phyloP scores from a whole-genome alignment of 2,888 invertebrate genomes.

The Lithosia quadra region DNA sequence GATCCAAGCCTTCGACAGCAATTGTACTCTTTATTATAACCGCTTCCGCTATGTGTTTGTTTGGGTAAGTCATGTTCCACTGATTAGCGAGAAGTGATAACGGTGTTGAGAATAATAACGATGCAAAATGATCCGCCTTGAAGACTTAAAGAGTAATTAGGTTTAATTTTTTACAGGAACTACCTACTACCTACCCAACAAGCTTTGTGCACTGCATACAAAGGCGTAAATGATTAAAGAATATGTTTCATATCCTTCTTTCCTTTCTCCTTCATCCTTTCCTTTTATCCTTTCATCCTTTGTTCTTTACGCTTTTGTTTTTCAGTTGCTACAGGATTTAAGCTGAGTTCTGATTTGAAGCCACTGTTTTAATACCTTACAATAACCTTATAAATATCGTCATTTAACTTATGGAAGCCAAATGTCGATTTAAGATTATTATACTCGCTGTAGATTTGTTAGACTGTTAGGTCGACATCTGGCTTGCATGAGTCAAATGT shows the following conservation, averaged over 20 bases:
- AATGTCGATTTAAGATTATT: background rate
- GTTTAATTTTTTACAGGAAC: background rate
- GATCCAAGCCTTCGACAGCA: conserved; percentile 39
- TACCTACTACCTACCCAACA: background rate
- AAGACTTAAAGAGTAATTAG: background rate
- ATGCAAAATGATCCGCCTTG: conserved; percentile 14
- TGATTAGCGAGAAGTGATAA: conserved; percentile 44
- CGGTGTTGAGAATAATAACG: conserved; percentile 18
- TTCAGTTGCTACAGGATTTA: no score
- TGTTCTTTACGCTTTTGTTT: background rate
- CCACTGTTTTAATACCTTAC: no score
- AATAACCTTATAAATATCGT: no score
- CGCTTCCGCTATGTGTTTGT: conserved; percentile 42
- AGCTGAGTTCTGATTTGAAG: no score
- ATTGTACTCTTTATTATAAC: conserved; percentile 48
- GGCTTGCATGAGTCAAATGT: no score
- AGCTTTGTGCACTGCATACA: background rate
- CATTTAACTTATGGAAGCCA: no score
- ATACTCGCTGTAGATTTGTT: background rate
- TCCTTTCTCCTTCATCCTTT: no score
- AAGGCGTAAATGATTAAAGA: background rate
- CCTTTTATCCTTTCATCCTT: no score
- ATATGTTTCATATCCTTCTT: no score
- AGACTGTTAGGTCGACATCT: no score
- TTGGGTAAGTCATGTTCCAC: conserved; percentile 29